Evolutionary conservation across 2,113 vertebrate genomes (phyloP).

Genomic region (Stictonetta naevosa): DNA sequence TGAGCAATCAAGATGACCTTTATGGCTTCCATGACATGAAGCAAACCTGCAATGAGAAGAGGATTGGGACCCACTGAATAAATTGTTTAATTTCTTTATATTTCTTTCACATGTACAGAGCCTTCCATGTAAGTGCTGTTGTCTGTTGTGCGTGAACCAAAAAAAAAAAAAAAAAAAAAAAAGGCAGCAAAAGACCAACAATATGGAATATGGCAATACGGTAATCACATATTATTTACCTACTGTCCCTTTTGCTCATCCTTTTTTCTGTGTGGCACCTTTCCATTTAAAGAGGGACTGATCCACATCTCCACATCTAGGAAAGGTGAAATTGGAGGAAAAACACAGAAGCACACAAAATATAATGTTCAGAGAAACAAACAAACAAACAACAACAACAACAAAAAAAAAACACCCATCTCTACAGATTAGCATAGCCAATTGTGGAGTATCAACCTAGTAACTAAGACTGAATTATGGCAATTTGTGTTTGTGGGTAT

Average conservation of each 20-base stretch:
- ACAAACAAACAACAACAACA: no score
- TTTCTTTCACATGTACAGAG: neutral
- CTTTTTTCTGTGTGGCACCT: neutral
- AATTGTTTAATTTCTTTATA: neutral
- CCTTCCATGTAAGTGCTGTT: neutral
- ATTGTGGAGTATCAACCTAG: neutral
- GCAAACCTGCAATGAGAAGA: neutral
- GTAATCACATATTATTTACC: neutral
- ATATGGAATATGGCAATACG: neutral
- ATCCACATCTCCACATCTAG: neutral
- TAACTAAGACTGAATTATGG: neutral
- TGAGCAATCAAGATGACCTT: neutral
- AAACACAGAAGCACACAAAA: neutral
- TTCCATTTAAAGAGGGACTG: neutral
- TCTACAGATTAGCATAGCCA: neutral
- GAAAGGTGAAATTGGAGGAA: neutral
- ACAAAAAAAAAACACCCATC: neutral
- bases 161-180: neutral
- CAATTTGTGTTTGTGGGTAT: neutral
- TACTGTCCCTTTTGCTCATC: neutral
- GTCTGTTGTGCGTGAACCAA: neutral
- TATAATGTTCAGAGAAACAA: neutral
- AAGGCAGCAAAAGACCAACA: neutral
- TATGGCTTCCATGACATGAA: neutral
- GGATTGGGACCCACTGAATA: neutral